Conservation (phyloP, 2,113 vertebrate species). For the Coreoperca whiteheadi region DNA sequence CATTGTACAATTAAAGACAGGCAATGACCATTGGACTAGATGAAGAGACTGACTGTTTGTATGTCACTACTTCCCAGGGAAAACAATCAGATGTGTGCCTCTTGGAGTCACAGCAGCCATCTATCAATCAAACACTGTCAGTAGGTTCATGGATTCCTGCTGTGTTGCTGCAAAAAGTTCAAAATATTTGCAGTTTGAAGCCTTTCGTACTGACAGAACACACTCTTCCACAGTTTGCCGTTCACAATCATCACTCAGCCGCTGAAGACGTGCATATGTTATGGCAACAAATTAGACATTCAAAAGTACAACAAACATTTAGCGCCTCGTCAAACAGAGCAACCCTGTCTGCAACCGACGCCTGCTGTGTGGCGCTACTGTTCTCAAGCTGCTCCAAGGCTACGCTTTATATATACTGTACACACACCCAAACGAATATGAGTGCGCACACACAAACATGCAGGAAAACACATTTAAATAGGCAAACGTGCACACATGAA, state of each 20-base stretch:
- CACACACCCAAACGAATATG: background rate
- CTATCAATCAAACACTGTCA: conserved; percentile 65
- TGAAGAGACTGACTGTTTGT: conserved; percentile 35
- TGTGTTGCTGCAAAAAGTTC: conserved; percentile 40
- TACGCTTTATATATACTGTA: conserved; percentile 49
- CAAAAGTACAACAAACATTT: conserved; percentile 79
- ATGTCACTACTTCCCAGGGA: conserved; percentile 19
- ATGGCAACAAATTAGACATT: conserved; percentile 77
- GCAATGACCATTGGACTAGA: conserved; percentile 30
- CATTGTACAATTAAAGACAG: conserved; percentile 25
- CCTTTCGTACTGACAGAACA: conserved; percentile 56
- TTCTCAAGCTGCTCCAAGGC: conserved; percentile 72
- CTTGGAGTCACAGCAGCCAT: conserved; percentile 13
- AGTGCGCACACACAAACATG: background rate
- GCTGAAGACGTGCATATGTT: conserved; percentile 75
- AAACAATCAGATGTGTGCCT: conserved; percentile 20
- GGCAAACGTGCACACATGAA: conserved; percentile 3
- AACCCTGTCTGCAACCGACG: conserved; percentile 65
- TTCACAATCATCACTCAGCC: conserved; percentile 69
- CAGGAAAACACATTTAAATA: conserved; percentile 35
- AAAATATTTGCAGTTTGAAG: conserved; percentile 57
- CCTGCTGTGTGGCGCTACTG: conserved; percentile 70
- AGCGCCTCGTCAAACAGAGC: conserved; percentile 78
- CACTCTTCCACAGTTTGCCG: conserved; percentile 44
- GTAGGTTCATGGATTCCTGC: conserved; percentile 44